phyloP scores from a whole-genome alignment of 2,797 vertebrate genomes.

The Platyrinchus mystaceus region DNA sequence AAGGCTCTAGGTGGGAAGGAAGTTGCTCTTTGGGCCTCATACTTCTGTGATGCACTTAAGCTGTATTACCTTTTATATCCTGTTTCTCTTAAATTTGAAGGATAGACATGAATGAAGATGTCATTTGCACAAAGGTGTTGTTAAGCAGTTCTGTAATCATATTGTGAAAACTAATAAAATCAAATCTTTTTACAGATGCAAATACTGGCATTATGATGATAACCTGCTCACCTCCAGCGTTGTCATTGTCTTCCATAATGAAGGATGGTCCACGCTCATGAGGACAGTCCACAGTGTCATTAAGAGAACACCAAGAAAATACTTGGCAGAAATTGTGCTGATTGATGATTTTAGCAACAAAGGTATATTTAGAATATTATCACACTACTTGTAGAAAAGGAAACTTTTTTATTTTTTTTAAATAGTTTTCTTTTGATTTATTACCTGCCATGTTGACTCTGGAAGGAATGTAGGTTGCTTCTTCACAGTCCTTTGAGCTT shows the following conservation, averaged over 20 bases:
- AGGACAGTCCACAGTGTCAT: slow-evolving; percentile 97
- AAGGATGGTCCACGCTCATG: slow-evolving; percentile 98
- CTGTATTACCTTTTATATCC: not conserved
- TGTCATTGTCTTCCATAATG: slow-evolving; percentile 98
- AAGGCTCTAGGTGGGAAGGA: not conserved
- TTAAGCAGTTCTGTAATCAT: not conserved
- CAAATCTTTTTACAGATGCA: slow-evolving; percentile 84
- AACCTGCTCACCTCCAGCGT: slow-evolving; percentile 92
- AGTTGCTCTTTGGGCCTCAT: not conserved
- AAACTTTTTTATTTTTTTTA: not conserved
- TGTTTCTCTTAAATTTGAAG: not conserved
- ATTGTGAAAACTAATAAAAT: not conserved
- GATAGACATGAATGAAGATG: not conserved
- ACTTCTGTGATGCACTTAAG: not conserved
- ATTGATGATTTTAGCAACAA: slow-evolving; percentile 99
- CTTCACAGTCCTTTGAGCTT: not conserved
- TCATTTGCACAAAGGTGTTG: not conserved
- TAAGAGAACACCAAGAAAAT: slow-evolving; percentile 92
- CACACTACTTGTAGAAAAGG: not conserved
- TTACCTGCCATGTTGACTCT: not conserved
- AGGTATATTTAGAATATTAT: slow-evolving; percentile 78
- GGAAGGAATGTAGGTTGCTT: not conserved
- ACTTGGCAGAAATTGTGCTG: slow-evolving; percentile 95
- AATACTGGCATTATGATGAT: slow-evolving; percentile 95
- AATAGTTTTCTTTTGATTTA: not conserved